Percentiles rank a stretch among this genome's conserved stretches.
These are phyloP conservation scores for Adelphocoris suturalis DNA, from an alignment of 2,888 invertebrate genomes.

Conservation along the genomic window DNA sequence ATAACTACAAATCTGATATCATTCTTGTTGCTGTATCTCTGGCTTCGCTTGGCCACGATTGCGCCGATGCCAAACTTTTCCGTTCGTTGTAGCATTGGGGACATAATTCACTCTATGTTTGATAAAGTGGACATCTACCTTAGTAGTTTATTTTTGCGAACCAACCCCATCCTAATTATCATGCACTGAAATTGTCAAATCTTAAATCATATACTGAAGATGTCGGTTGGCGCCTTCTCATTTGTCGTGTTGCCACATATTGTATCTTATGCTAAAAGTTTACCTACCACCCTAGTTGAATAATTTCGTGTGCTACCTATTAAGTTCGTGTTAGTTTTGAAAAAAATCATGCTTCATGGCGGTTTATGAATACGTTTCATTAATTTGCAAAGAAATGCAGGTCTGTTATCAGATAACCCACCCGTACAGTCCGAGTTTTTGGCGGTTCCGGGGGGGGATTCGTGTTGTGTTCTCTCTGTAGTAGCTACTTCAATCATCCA, in stretches of 20 bases:
- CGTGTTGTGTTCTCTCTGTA: neutral
- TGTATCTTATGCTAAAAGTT: neutral
- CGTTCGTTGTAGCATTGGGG: neutral
- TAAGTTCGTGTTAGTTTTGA: no score
- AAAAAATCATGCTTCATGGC: no score
- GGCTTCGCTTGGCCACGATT: conserved; percentile 48
- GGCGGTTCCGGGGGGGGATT: neutral
- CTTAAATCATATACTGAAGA: neutral
- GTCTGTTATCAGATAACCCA: conserved; percentile 18
- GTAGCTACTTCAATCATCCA: neutral
- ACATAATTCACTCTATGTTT: neutral
- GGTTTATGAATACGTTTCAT: no score
- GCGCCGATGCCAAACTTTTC: conserved; percentile 46
- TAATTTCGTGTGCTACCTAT: no score
- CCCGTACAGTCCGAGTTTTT: neutral
- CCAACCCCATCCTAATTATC: neutral
- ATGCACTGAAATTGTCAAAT: neutral
- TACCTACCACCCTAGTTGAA: neutral
- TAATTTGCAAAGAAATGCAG: neutral
- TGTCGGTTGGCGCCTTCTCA: conserved; percentile 1
- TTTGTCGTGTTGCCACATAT: neutral
- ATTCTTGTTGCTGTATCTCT: neutral
- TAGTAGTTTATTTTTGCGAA: neutral
- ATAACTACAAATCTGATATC: neutral
- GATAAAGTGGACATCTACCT: neutral